Conservation (phyloP, 2,113 vertebrate genomes). For the Saccopteryx leptura region DNA sequence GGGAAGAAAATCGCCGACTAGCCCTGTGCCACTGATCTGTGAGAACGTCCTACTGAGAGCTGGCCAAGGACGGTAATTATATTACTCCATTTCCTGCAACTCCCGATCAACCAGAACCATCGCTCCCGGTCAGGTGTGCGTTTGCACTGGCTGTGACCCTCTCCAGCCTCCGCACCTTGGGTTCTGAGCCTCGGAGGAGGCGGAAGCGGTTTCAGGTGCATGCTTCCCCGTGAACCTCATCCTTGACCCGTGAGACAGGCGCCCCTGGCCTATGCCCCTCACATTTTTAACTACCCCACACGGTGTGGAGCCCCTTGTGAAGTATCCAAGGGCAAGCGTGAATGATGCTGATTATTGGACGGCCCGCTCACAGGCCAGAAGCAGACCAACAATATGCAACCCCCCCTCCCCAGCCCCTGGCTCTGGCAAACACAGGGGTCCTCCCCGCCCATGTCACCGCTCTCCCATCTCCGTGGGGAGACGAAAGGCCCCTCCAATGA, state of each 20-base stretch:
- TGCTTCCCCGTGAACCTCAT: neutral
- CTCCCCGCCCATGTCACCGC: neutral
- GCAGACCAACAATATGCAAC: too few species aligned
- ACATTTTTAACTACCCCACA: neutral
- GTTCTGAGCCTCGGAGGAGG: neutral
- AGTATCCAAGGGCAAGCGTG: neutral
- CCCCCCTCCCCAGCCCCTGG: neutral
- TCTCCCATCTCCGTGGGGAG: neutral
- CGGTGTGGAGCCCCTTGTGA: neutral
- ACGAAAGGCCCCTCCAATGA: neutral
- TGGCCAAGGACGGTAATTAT: constrained; percentile 15
- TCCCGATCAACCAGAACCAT: constrained; percentile 51
- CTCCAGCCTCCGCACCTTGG: neutral
- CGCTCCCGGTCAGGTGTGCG: neutral
- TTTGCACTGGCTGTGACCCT: neutral
- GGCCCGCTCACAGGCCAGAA: neutral
- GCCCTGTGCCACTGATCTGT: constrained; percentile 68
- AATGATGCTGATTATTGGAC: neutral
- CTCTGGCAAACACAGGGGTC: neutral
- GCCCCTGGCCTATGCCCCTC: neutral
- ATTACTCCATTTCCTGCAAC: constrained; percentile 36
- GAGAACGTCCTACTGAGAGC: constrained; percentile 60
- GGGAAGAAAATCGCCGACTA: constrained; percentile 66
- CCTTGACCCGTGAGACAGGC: neutral
- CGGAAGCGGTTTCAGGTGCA: accelerated